Base-by-base conservation (phyloP, 2,797 vertebrate species). In the Enteromius anoplus region DNA sequence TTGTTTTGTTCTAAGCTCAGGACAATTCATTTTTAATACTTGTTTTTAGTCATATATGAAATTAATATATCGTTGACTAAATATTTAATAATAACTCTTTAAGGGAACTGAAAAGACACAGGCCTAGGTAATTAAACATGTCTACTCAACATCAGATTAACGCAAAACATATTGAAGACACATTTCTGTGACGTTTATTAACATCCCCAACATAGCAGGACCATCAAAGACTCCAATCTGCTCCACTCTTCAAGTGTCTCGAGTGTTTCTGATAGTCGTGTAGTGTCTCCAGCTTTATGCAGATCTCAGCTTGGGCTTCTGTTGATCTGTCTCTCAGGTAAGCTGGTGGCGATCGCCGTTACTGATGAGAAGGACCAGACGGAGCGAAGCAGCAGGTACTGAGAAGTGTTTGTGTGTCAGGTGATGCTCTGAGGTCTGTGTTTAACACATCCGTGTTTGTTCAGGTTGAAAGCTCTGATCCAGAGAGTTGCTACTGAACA, bases 351-450 rank as follows among this genome's bases (percentile, higher is more conserved):
- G 85, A 96, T 99, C 78, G 98, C 97, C 81, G 91, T 99, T 89
- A 96, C 98, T 89, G 96, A 99, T 88, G 97, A 98, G 91, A 99
- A 97, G 92, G 97, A 97, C 89, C 93, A 93, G 88, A 96, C 96
- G 82, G 90, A 95, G 87, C 95, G 97, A 82, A 97, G 97, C 86
- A 91, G 90, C 91, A 98, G 97, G 98, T 99, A 97, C 84, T 75
- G 86, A 90, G 40, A 26, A 82, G 5, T 32, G 55, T 53, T 88
- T 83, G 42, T 26, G 26, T 62, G 60, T n/a, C n/a, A 1, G 1
- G 84, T 81, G 84, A 72, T 1, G 53, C 69, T 9, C 1, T 12
- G 75, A 5, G 37, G 14, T 86, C 55, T 4, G 17, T 21, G 23
- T 19, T 68, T 75, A 62, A 60, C 55, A 1, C 0, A 78, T 87